Conservation (phyloP, 2,888 invertebrate species). For the Spicauda simplicius region DNA sequence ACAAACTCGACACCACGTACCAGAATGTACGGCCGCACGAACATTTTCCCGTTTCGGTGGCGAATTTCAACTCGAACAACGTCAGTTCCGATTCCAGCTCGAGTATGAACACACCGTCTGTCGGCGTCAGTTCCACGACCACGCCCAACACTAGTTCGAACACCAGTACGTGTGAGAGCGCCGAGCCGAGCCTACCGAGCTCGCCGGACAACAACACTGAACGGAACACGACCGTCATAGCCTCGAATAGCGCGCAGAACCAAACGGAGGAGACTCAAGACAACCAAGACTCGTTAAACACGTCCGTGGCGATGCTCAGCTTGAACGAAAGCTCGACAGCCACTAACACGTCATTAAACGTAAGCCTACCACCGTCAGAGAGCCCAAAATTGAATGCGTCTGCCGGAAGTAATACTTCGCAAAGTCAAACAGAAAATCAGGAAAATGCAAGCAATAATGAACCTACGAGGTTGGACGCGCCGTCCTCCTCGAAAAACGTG, state of each 20-base stretch:
- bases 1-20: slow-evolving; percentile 66
- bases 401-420: slow-evolving; percentile 47
- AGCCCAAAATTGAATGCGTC: slow-evolving; percentile 67
- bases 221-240: slow-evolving; percentile 54
- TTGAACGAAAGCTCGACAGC: slow-evolving; percentile 78
- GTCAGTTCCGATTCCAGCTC: slow-evolving; percentile 89
- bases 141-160: slow-evolving; percentile 89
- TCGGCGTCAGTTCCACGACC: slow-evolving; percentile 87
- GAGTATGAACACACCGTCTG: slow-evolving; percentile 85
- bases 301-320: slow-evolving; percentile 73
- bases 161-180: slow-evolving; percentile 88
- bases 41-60: slow-evolving; percentile 60
- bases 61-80: slow-evolving; percentile 67
- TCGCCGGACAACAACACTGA: slow-evolving; percentile 82
- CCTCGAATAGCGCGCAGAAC: slow-evolving; percentile 49
- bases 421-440: slow-evolving; percentile 54
- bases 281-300: slow-evolving; percentile 59
- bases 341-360: slow-evolving; percentile 76
- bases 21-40: slow-evolving; percentile 67
- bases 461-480: slow-evolving; percentile 57
- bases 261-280: slow-evolving; percentile 57
- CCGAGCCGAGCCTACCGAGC: slow-evolving; percentile 90
- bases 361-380: slow-evolving; percentile 70
- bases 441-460: slow-evolving; percentile 58
- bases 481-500: slow-evolving; percentile 68